Base-by-base conservation (phyloP, 2,113 vertebrate species). In the Otus sunia region DNA sequence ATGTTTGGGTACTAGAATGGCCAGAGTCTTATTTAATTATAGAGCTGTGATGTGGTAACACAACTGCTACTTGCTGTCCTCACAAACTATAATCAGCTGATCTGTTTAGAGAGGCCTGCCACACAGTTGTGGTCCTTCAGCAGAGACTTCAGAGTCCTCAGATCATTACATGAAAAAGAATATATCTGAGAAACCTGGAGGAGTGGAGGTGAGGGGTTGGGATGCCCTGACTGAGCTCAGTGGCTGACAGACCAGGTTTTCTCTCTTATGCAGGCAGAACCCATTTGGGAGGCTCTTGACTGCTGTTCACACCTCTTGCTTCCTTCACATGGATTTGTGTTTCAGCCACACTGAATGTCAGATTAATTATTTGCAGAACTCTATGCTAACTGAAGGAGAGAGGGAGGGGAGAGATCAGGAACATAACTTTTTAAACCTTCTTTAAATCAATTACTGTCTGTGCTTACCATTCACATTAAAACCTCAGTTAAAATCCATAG, bases 391-490 rank as follows among this genome's bases (percentile, higher is more conserved):
- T 32, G 60, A 6, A 77, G 43, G 6, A 66, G 25, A n/a, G n/a
- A 56, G 15, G 39, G 32, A 67, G 11, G 15, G 19, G 36, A 60
- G 64, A 60, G n/a, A 8, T 73, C 62, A 63, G 64, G 58, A 81
- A 52, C 7, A 43, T 36, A 29, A 22, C 32, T 62, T 39, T 79
- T 63, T 1, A 21, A 72, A 53, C 1, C 1, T 63, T 64, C 77
- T 82, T 91, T 85, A 91, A 82, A 68, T 78, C 84, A 81, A n/a
- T 94, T 89, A 59, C 30, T 87, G 18, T 43, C 82, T 84, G 49
- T 53, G 34, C 62, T 87, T 90, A 60, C 29, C 15, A 21, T 4
- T n/a, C 69, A 37, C 23, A 20, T 82, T 75, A 68, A 82, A 94
- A 87, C 15, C 15, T 26, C 30, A 39, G 52, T 64, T 89, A 74